phyloP scores from a whole-genome alignment of 2,797 vertebrate species.

The Microchirus variegatus region DNA sequence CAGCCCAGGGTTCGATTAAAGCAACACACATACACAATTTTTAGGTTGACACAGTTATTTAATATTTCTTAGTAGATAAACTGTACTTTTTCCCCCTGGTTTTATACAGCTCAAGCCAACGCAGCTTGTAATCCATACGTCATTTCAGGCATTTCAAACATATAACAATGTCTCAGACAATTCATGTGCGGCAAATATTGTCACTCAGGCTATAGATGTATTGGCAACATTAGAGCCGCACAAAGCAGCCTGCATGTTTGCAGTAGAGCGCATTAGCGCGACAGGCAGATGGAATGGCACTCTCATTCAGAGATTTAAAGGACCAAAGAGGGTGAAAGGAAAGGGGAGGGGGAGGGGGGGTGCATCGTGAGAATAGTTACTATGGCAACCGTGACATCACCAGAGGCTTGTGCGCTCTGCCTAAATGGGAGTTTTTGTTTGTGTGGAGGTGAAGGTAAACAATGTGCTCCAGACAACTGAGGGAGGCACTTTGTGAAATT shows the following conservation, averaged over 20 bases:
- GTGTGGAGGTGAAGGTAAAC: constrained; percentile 57
- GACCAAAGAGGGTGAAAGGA: constrained; percentile 62
- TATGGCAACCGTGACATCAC: constrained; percentile 80
- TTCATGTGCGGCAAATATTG: constrained; percentile 20
- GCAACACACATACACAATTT: background rate
- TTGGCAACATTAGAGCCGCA: constrained; percentile 28
- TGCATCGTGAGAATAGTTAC: constrained; percentile 74
- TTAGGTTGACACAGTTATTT: no score
- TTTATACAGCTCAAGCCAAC: background rate
- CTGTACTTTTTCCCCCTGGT: background rate
- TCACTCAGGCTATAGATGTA: constrained; percentile 13
- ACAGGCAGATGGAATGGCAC: constrained; percentile 49
- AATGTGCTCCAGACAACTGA: constrained; percentile 36
- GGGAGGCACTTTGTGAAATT: constrained; percentile 41
- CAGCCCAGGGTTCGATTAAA: constrained; percentile 2
- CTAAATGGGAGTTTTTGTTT: constrained; percentile 69
- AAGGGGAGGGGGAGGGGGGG: constrained; percentile 25
- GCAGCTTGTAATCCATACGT: constrained; percentile 36
- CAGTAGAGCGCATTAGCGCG: constrained; percentile 21
- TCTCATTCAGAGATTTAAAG: constrained; percentile 61
- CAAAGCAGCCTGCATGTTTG: constrained; percentile 48
- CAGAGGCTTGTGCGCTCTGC: constrained; percentile 45
- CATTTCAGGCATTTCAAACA: background rate
- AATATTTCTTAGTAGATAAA: background rate
- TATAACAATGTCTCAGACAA: background rate